Evolutionary conservation across 1,140 invertebrate genomes (phyloP).

Genomic region (fruit fly (Drosophila melanogaster)): DNA sequence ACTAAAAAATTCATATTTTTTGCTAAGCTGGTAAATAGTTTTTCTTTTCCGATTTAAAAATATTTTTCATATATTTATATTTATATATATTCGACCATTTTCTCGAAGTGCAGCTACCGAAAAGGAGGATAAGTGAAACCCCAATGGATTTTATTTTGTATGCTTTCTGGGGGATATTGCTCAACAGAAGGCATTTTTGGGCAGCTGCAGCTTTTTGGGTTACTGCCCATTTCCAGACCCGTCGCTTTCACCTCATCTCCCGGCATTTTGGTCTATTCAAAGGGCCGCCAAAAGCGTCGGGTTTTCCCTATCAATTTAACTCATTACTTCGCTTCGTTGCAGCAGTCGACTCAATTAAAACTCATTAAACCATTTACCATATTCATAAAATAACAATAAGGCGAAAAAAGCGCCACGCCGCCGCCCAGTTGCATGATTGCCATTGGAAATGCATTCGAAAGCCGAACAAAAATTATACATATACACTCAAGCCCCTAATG

Average conservation of each 20-base stretch:
- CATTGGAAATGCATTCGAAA: conserved; percentile 18
- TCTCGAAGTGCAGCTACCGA: conserved; percentile 15
- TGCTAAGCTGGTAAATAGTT: too few species aligned
- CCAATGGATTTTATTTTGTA: conserved; percentile 15
- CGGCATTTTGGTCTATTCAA: conserved; percentile 38
- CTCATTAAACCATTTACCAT: conserved; percentile 82
- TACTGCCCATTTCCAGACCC: conserved; percentile 37
- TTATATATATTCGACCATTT: not conserved
- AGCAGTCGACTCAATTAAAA: conserved; percentile 72
- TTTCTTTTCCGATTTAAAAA: too few species aligned
- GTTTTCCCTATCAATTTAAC: conserved; percentile 78
- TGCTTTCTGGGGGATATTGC: conserved; percentile 34
- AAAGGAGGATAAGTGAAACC: conserved; percentile 31
- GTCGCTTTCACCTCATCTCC: conserved; percentile 67
- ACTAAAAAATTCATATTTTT: too few species aligned
- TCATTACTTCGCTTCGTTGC: conserved; percentile 54
- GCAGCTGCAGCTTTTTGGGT: conserved; percentile 43
- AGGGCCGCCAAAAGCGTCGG: conserved; percentile 29
- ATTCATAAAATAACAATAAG: conserved; percentile 81
- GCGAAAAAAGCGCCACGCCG: conserved; percentile 45
- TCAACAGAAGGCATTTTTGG: conserved; percentile 56
- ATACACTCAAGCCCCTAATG: conserved; percentile 53
- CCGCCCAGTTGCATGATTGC: conserved; percentile 41
- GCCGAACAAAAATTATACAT: conserved; percentile 16
- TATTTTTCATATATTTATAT: not conserved